A percentile compares a stretch with the other conserved stretches of the same genome.
phyloP scores from a whole-genome alignment of 2,113 vertebrate genomes.

The Lophochroa leadbeateri region DNA sequence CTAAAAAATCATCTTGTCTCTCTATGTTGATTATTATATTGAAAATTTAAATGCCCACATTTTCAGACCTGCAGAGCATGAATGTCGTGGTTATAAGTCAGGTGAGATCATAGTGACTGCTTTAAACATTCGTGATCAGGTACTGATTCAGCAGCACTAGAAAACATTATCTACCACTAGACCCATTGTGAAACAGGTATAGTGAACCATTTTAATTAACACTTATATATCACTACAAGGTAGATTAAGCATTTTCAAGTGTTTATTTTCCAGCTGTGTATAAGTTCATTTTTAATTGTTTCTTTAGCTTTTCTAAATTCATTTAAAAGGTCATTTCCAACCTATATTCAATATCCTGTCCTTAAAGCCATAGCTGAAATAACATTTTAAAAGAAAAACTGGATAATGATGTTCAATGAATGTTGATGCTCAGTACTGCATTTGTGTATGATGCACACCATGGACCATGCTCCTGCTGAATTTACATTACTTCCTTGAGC shows the following conservation, averaged over 20 bases:
- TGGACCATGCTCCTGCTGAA: not conserved
- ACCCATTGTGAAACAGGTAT: not conserved
- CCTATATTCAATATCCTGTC: not conserved
- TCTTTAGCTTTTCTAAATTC: conserved; percentile 48
- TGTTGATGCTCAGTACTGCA: not conserved
- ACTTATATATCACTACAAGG: conserved; percentile 8
- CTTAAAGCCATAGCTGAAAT: not conserved
- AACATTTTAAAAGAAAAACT: not conserved
- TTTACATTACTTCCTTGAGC: not conserved
- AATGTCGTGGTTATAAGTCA: not conserved
- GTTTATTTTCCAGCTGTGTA: conserved; percentile 35
- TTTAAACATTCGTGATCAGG: not conserved
- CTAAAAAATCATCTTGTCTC: not conserved
- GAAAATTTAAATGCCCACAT: not conserved
- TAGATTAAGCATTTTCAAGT: conserved; percentile 27
- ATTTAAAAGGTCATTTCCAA: conserved; percentile 43
- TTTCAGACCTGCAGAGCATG: not conserved
- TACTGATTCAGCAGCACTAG: not conserved
- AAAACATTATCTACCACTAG: not conserved
- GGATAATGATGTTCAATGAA: not conserved
- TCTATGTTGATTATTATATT: not conserved
- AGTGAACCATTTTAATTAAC: not conserved
- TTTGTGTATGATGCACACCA: not conserved
- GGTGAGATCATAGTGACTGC: not conserved
- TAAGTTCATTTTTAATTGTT: conserved; percentile 33